These are phyloP conservation scores for Neoaliturus tenellus DNA, from an alignment of 2,888 invertebrate genomes.

Conservation along the genomic window DNA sequence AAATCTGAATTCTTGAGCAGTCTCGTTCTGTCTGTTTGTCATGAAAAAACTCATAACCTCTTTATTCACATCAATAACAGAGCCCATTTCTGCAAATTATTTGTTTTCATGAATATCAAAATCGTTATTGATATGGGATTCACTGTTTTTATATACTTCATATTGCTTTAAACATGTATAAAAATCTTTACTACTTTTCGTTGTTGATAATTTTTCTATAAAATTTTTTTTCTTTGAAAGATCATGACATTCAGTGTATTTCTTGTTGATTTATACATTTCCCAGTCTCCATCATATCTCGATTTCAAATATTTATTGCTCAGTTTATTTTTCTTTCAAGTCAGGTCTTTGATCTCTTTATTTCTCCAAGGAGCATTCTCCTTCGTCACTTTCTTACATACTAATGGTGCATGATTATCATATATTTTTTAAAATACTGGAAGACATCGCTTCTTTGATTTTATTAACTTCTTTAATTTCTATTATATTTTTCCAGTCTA, in stretches of 20 bases:
- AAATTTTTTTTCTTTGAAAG: neutral
- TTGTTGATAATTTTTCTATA: neutral
- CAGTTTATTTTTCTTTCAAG: no score
- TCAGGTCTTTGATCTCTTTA: no score
- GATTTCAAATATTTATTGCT: constrained; percentile 18
- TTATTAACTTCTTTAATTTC: neutral
- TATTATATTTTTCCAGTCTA: neutral
- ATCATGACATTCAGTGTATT: neutral
- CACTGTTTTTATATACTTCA: neutral
- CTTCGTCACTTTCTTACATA: neutral
- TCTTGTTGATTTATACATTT: neutral
- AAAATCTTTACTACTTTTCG: neutral
- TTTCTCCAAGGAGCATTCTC: neutral
- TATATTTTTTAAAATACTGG: neutral
- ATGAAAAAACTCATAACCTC: no score
- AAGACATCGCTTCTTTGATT: neutral
- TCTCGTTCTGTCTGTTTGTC: no score
- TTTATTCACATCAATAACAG: no score
- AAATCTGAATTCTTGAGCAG: no score
- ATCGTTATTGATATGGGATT: neutral
- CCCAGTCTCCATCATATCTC: neutral
- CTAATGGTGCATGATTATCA: neutral
- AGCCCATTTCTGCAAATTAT: no score
- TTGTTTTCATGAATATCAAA: neutral
- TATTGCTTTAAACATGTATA: neutral